These are phyloP conservation scores for Hemiscyllium ocellatum DNA, from an alignment of 2,113 vertebrate genomes.

Conservation along the genomic window DNA sequence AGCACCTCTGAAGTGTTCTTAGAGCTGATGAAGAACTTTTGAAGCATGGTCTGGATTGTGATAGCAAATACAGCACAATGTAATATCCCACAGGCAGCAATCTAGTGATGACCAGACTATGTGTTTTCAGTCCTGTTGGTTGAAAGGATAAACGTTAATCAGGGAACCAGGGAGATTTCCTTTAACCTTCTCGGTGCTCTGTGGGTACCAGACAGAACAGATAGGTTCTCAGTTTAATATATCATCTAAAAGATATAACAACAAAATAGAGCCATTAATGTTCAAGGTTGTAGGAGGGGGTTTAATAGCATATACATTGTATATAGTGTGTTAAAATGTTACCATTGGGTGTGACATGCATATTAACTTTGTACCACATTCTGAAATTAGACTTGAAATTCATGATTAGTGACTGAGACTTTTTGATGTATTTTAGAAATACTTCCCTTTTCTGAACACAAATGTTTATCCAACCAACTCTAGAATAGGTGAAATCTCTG, in stretches of 20 bases:
- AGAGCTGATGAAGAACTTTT: no score
- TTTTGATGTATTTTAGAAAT: background rate
- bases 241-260: background rate
- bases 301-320: background rate
- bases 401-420: background rate
- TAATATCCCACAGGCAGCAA: no score
- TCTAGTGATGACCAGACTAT: background rate
- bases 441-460: background rate
- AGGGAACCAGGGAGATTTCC: background rate
- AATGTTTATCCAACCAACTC: background rate
- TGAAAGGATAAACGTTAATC: background rate
- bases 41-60: no score
- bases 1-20: no score
- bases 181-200: no score
- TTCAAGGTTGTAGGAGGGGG: background rate
- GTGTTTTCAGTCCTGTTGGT: background rate
- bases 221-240: background rate
- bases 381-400: background rate
- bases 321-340: background rate
- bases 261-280: background rate
- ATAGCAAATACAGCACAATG: no score
- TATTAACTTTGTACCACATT: background rate
- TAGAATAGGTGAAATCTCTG: background rate
- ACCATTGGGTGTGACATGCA: background rate
- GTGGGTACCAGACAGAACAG: no score